These are phyloP conservation scores for Heteromurus nitidus DNA, from an alignment of 2,888 invertebrate species.

Conservation along the genomic window DNA sequence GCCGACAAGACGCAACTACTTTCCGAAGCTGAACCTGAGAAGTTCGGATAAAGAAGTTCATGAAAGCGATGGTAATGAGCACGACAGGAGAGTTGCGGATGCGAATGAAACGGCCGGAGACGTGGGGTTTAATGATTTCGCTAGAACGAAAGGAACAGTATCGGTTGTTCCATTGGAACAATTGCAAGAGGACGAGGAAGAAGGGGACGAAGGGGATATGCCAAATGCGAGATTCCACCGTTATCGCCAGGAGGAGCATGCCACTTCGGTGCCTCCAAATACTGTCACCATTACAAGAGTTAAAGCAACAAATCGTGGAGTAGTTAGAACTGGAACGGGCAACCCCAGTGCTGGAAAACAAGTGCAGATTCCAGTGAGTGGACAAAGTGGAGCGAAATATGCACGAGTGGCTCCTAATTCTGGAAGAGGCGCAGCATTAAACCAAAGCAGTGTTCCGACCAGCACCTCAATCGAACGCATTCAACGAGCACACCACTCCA, in stretches of 20 bases:
- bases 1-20: conserved; percentile 48
- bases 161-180: conserved; percentile 38
- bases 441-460: background rate
- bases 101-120: background rate
- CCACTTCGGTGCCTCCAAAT: background rate
- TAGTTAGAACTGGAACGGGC: background rate
- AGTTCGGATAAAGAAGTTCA: background rate
- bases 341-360: background rate
- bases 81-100: background rate
- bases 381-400: too few relatives aligned
- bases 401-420: too few relatives aligned
- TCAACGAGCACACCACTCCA: background rate
- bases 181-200: conserved; percentile 15
- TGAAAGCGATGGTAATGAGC: background rate
- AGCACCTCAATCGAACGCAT: background rate
- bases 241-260: background rate
- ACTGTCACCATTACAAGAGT: conserved; percentile 47
- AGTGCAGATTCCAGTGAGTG: background rate
- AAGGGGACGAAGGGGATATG: conserved; percentile 1
- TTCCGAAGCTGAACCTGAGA: conserved; percentile 45
- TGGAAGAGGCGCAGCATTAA: background rate
- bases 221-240: conserved; percentile 19
- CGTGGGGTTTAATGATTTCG: background rate
- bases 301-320: too few relatives aligned
- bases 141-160: background rate